Base-by-base conservation (phyloP, 2,113 vertebrate species). In the Pipa parva region DNA sequence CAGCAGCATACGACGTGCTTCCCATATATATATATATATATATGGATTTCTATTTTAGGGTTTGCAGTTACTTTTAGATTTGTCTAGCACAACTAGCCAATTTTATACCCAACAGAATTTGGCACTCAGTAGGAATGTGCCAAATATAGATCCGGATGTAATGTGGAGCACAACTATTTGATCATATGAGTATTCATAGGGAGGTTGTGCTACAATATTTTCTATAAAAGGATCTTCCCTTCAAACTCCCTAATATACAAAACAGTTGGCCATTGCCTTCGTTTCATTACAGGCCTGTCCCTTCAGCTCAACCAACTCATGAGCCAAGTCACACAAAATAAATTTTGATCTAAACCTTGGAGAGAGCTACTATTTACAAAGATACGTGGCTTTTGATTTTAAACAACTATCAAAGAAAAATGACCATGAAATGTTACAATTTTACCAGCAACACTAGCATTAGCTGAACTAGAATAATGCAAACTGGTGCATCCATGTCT, bases 131-230 rank as follows among this genome's bases (percentile, higher is more conserved):
- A 60, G 36, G 58, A 60, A 60, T 45, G 58, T 67, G 7, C 21
- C 36, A 29, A 26, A 39, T 37, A 27, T 58, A 68, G 59, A 67
- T 51, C 46, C 55, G 36, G 29, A 51, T 37, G 26, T 69, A 20
- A 25, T 33, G 52, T 8, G 21, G 17, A 46, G 25, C 29, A 25
- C n/a, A 49, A 67, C 20, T 17, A 22, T 39, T 22, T 25, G 29
- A 27, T 39, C 29, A 45, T 31, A 60, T 52, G 27, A 17, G 21
- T 28, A 60, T 45, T 58, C 50, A 27, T 28, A 42, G 57, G 39
- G 36, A 42, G 20, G 42, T 12, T 12, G 22, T 8, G 21, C 42
- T 6, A 45, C 21, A 59, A 12, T 9, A 15, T 27, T 27, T 39
- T 60, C 58, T 60, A 60, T 45, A 60, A 45, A 60, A 45, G 36